phyloP scores from a whole-genome alignment of 2,797 vertebrate species.

The Coccyzus lansbergi region DNA sequence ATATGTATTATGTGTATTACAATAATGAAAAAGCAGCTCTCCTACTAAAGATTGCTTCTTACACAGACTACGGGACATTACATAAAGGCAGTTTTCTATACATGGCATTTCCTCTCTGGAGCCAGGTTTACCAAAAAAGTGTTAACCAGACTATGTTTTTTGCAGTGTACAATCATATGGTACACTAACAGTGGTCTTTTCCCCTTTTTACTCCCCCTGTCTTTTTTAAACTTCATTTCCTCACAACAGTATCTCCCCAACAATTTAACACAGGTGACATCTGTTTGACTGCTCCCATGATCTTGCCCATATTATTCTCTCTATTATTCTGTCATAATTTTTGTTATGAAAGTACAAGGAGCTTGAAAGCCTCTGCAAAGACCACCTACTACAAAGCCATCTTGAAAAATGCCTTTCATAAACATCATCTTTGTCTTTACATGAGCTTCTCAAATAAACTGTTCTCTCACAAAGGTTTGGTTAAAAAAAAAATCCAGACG shows the following conservation, averaged over 20 bases:
- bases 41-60: background rate
- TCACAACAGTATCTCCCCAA: background rate
- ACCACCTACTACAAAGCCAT: conserved; percentile 28
- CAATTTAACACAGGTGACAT: background rate
- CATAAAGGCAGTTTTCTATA: background rate
- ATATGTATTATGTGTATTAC: background rate
- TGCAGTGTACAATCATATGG: background rate
- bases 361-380: background rate
- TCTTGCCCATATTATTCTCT: background rate
- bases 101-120: background rate
- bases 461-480: background rate
- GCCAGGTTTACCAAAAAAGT: background rate
- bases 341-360: conserved; percentile 1
- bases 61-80: background rate
- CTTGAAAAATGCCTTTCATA: conserved; percentile 36
- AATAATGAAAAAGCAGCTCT: background rate
- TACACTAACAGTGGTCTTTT: background rate
- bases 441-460: conserved; percentile 38
- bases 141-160: background rate
- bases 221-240: background rate
- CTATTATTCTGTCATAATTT: conserved; percentile 28
- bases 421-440: conserved; percentile 10
- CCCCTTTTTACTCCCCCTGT: background rate
- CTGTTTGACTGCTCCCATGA: background rate
- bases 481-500: background rate